A percentile compares a stretch with the other conserved stretches of the same genome.
These are phyloP conservation scores for Tragelaphus strepsiceros DNA, from an alignment of 2,113 vertebrate species.

Conservation along the genomic window DNA sequence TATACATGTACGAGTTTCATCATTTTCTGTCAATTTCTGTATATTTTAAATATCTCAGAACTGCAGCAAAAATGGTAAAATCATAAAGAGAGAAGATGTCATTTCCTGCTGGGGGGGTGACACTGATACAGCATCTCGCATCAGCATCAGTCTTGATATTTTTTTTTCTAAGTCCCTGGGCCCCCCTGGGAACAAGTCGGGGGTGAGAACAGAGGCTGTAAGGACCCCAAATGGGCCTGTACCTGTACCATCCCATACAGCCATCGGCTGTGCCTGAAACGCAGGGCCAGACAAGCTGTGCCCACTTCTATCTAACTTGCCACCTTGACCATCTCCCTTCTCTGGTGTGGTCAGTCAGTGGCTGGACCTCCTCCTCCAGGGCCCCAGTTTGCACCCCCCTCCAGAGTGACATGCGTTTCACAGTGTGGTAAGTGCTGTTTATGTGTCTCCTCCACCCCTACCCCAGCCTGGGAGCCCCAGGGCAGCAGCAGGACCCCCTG, in stretches of 20 bases:
- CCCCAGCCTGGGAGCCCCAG: background rate
- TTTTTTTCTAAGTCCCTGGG: background rate
- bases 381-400: background rate
- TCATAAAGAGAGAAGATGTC: background rate
- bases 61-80: background rate
- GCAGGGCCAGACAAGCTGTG: fast-evolving
- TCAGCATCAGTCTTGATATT: background rate
- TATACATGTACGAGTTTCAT: background rate
- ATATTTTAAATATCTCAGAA: background rate
- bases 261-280: fast-evolving
- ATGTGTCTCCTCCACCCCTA: background rate
- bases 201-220: background rate
- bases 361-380: background rate
- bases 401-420: background rate
- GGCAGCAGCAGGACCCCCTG: background rate
- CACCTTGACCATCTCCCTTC: background rate
- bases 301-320: background rate
- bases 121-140: background rate
- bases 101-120: background rate
- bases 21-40: background rate
- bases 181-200: background rate
- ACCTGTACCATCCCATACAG: fast-evolving
- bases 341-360: background rate
- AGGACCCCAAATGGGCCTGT: too few relatives aligned
- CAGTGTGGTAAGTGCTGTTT: background rate